Evolutionary conservation across 1,140 invertebrate species (phyloP).

Genomic region (Amyelois transitella): DNA sequence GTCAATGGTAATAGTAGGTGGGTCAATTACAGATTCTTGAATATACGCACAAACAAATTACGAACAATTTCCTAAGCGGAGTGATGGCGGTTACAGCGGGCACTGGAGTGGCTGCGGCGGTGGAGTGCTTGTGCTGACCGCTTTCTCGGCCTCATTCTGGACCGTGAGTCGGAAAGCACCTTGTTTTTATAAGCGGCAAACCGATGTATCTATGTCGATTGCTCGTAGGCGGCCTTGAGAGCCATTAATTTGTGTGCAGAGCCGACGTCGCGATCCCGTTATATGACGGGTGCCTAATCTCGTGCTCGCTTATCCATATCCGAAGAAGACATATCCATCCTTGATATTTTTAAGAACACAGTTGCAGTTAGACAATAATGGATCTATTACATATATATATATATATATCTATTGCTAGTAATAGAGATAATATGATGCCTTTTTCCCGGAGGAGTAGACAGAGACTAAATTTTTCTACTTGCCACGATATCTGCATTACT

Average conservation of each 20-base stretch:
- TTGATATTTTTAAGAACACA: background rate
- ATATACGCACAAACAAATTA: constrained; percentile 20
- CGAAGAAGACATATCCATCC: constrained; percentile 24
- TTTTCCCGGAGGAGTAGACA: no score
- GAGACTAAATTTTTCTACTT: no score
- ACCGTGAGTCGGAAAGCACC: constrained; percentile 44
- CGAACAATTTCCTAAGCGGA: constrained; percentile 23
- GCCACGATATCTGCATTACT: no score
- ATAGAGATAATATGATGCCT: no score
- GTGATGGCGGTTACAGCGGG: constrained; percentile 3
- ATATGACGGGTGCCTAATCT: constrained; percentile 54
- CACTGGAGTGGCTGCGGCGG: constrained; percentile 17
- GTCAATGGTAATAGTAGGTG: constrained; percentile 7
- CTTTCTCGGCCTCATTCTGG: constrained; percentile 64
- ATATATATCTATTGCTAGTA: no score
- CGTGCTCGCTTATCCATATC: constrained; percentile 35
- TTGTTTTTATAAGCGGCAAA: constrained; percentile 62
- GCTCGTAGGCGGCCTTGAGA: constrained; percentile 69
- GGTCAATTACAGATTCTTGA: background rate
- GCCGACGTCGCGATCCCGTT: constrained; percentile 56
- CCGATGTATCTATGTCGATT: constrained; percentile 69
- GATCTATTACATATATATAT: no score
- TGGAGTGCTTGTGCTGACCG: constrained; percentile 31
- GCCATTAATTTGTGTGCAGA: constrained; percentile 69
- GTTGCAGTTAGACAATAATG: no score